These are phyloP conservation scores for Odontocerum albicorne DNA, from an alignment of 2,888 invertebrate genomes.

Conservation along the genomic window DNA sequence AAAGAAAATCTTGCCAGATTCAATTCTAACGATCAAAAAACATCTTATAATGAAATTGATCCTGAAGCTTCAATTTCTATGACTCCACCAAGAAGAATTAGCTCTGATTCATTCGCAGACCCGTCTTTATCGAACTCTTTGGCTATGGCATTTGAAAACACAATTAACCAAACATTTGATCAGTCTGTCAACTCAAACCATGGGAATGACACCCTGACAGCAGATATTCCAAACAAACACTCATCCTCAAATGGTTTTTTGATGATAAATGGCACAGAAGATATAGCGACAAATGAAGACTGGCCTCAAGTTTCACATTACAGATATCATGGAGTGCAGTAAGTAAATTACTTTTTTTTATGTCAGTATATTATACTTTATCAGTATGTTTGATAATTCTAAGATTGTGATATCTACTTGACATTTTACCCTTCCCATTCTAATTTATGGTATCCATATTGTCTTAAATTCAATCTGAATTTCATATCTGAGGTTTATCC, in stretches of 20 bases:
- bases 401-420: too few species aligned
- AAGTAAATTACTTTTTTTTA: too few species aligned
- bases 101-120: constrained; percentile 12
- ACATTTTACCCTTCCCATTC: too few species aligned
- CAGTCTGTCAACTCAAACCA: not conserved
- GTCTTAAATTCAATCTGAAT: too few species aligned
- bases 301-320: constrained; percentile 67
- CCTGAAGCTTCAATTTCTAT: constrained; percentile 13
- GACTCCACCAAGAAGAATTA: constrained; percentile 21
- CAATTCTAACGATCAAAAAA: constrained; percentile 42
- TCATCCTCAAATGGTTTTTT: constrained; percentile 3
- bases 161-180: constrained; percentile 3
- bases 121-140: constrained; percentile 12
- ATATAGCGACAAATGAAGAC: constrained; percentile 46
- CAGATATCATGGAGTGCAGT: constrained; percentile 73
- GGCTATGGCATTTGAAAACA: constrained; percentile 21
- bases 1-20: constrained; percentile 57
- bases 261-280: constrained; percentile 40
- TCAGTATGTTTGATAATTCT: too few species aligned
- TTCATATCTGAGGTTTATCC: too few species aligned
- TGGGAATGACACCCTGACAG: not conserved
- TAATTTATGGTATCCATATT: too few species aligned
- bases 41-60: constrained; percentile 39
- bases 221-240: not conserved
- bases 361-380: too few species aligned